These are phyloP conservation scores for Nezara viridula DNA, from an alignment of 2,888 invertebrate species.

Conservation along the genomic window DNA sequence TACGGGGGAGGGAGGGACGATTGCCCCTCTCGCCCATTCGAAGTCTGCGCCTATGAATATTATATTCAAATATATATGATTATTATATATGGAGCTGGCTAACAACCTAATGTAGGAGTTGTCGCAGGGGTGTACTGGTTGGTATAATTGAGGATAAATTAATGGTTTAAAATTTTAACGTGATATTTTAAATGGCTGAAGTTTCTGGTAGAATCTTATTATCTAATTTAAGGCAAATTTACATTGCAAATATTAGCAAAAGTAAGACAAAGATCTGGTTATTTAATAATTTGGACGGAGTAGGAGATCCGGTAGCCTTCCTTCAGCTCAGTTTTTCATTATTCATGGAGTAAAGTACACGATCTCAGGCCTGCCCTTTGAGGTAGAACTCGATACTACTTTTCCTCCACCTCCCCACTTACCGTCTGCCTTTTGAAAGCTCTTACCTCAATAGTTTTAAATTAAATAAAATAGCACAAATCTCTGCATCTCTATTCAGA, in stretches of 20 bases:
- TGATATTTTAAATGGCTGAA: neutral
- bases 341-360: conserved; percentile 42
- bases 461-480: neutral
- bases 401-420: conserved; percentile 9
- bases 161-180: neutral
- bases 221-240: conserved; percentile 12
- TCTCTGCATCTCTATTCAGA: neutral
- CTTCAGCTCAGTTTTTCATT: conserved; percentile 46
- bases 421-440: conserved; percentile 3
- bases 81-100: too few species aligned
- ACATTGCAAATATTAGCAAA: conserved; percentile 39
- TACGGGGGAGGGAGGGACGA: too few species aligned
- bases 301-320: neutral
- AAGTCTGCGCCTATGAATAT: too few species aligned
- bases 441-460: conserved; percentile 12
- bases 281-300: conserved; percentile 12
- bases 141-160: neutral
- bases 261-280: conserved; percentile 44
- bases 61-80: too few species aligned
- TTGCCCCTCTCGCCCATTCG: too few species aligned
- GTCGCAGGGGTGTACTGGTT: too few species aligned
- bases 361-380: conserved; percentile 23
- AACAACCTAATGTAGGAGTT: too few species aligned
- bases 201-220: neutral
- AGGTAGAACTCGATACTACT: conserved; percentile 38